Percentiles rank a stretch among this genome's conserved stretches.
These are phyloP conservation scores for Nematopogon swammerdamellus DNA, from an alignment of 2,888 invertebrate genomes.

Conservation along the genomic window DNA sequence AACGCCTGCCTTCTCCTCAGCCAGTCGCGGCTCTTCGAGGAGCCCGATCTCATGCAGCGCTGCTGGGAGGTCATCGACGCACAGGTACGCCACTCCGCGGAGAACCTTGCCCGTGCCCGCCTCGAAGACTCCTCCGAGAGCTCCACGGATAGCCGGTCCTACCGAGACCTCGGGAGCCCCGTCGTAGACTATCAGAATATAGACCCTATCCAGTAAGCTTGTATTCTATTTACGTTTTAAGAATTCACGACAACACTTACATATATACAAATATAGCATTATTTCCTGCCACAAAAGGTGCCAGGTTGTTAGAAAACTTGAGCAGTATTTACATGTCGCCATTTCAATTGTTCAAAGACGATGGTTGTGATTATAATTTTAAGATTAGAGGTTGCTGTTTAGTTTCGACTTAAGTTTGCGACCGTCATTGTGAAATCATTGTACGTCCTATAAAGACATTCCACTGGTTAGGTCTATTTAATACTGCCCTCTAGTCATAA, in stretches of 20 bases:
- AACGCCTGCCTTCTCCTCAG: conserved; percentile 94
- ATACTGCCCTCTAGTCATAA: conserved; percentile 8
- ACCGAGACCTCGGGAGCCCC: conserved; percentile 21
- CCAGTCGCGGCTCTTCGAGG: conserved; percentile 94
- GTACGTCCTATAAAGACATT: not conserved
- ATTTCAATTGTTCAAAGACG: not conserved
- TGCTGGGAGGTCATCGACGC: conserved; percentile 99
- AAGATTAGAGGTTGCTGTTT: not conserved
- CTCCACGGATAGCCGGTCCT: conserved; percentile 36
- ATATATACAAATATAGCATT: no score
- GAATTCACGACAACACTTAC: no score
- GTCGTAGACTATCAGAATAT: no score
- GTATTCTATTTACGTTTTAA: no score
- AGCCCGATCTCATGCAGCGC: conserved; percentile 93
- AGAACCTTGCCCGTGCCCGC: conserved; percentile 48
- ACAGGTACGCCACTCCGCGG: conserved; percentile 68
- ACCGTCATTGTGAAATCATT: not conserved
- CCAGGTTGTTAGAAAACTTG: no score
- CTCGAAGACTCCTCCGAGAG: conserved; percentile 40
- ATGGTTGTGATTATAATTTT: not conserved
- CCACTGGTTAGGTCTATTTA: no score
- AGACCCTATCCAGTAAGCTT: no score
- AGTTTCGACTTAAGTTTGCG: not conserved
- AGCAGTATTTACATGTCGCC: not conserved
- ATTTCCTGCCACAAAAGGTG: no score